These are phyloP conservation scores for Riptortus pedestris DNA, from an alignment of 1,140 invertebrate species.

Conservation along the genomic window DNA sequence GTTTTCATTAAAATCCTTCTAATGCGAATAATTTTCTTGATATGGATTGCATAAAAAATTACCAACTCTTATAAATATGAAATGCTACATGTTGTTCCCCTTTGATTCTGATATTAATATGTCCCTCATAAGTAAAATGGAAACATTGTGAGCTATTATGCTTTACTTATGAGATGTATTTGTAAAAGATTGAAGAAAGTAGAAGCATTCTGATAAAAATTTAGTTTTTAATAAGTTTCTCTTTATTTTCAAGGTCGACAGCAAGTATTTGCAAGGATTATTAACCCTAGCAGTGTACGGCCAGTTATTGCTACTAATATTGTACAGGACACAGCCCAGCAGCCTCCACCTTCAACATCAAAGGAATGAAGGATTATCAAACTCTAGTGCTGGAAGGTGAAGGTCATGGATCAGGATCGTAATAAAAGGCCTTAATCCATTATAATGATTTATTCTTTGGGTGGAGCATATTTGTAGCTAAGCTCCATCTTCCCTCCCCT, in stretches of 20 bases:
- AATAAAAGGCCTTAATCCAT: no score
- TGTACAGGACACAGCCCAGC: slow-evolving; percentile 17
- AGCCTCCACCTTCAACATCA: slow-evolving; percentile 1
- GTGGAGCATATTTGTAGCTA: no score
- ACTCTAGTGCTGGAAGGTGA: no score
- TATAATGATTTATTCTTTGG: no score
- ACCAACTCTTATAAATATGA: no score
- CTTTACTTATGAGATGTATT: not conserved
- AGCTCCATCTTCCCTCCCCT: no score
- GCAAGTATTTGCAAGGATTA: slow-evolving; percentile 28
- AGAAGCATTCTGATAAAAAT: not conserved
- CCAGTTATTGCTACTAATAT: slow-evolving; percentile 27
- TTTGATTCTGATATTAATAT: no score
- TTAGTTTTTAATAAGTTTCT: not conserved
- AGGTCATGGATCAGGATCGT: no score
- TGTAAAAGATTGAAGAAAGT: not conserved
- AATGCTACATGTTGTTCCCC: no score
- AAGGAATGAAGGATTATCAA: not conserved
- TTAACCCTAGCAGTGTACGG: slow-evolving; percentile 28
- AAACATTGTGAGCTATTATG: not conserved
- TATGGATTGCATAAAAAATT: no score
- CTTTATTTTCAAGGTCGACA: slow-evolving; percentile 24
- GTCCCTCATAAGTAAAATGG: not conserved
- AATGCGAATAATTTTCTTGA: no score
- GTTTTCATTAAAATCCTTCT: no score